Conservation (phyloP, 2,888 invertebrate species). For the Brachyptera putata region DNA sequence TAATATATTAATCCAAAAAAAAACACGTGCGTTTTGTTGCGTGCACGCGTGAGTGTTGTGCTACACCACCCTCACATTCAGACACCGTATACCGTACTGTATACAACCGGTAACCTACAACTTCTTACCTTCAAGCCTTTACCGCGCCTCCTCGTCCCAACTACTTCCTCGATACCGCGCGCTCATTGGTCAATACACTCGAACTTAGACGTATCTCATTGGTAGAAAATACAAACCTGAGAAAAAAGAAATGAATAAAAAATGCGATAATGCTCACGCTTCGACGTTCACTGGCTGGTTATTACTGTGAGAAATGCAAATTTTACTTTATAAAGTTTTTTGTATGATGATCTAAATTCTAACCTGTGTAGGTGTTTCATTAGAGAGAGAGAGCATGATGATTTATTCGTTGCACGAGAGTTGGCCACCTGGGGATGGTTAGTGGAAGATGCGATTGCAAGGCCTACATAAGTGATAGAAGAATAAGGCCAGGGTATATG, state of each 20-base stretch:
- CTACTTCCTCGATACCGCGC: background rate
- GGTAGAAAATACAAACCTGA: background rate
- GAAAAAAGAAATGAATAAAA: conserved; percentile 1
- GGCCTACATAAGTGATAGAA: too few species aligned
- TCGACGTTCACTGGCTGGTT: conserved; percentile 18
- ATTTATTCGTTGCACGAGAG: too few species aligned
- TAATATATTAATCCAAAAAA: too few species aligned
- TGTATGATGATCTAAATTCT: background rate
- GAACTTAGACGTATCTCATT: background rate
- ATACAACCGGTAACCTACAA: background rate
- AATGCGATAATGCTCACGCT: conserved; percentile 19
- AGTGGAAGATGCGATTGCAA: too few species aligned
- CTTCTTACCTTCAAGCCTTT: background rate
- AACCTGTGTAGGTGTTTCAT: background rate
- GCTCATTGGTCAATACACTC: background rate
- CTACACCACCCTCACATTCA: background rate
- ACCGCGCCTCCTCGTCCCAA: background rate
- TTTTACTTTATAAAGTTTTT: background rate
- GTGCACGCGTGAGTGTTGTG: background rate
- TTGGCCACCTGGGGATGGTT: too few species aligned
- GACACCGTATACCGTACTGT: background rate
- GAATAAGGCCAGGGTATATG: too few species aligned
- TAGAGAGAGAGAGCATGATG: too few species aligned
- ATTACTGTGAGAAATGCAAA: conserved; percentile 16
- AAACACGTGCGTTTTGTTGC: background rate